These are phyloP conservation scores for Centropristis striata DNA, from an alignment of 2,113 vertebrate genomes.

Conservation along the genomic window DNA sequence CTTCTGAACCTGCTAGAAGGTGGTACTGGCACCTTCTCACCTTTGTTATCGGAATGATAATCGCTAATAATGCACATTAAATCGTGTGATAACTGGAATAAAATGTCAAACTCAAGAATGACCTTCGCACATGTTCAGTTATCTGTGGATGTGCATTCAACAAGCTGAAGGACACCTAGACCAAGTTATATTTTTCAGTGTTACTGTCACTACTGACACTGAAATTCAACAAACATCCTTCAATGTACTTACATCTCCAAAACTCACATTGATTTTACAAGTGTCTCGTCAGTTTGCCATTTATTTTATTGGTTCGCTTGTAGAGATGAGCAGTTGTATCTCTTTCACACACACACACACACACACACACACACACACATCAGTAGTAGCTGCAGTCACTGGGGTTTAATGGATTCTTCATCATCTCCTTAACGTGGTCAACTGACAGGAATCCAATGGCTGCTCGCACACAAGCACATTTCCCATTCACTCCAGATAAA, in stretches of 20 bases:
- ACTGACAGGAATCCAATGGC: constrained; percentile 76
- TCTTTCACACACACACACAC: not conserved
- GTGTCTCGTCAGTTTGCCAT: not conserved
- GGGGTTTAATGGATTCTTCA: constrained; percentile 71
- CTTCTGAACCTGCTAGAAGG: too few relatives aligned
- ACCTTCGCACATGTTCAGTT: not conserved
- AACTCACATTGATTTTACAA: not conserved
- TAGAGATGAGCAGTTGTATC: not conserved
- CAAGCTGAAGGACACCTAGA: not conserved
- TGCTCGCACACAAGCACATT: constrained; percentile 44
- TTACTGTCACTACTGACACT: not conserved
- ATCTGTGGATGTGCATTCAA: too few relatives aligned
- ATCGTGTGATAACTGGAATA: not conserved
- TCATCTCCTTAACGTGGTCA: constrained; percentile 73
- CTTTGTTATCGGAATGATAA: too few relatives aligned
- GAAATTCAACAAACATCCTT: not conserved
- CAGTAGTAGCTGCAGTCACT: constrained; percentile 19
- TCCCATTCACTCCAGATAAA: constrained; percentile 66
- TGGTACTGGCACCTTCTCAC: too few relatives aligned
- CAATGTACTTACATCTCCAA: not conserved
- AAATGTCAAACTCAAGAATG: not conserved
- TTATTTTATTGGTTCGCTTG: constrained; percentile 8
- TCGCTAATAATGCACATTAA: too few relatives aligned
- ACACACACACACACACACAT: constrained; percentile 17
- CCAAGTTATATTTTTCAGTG: not conserved